Percentiles rank a stretch among this genome's conserved stretches.
Evolutionary conservation across 2,113 vertebrate genomes (phyloP).

Genomic region (Mugil cephalus): DNA sequence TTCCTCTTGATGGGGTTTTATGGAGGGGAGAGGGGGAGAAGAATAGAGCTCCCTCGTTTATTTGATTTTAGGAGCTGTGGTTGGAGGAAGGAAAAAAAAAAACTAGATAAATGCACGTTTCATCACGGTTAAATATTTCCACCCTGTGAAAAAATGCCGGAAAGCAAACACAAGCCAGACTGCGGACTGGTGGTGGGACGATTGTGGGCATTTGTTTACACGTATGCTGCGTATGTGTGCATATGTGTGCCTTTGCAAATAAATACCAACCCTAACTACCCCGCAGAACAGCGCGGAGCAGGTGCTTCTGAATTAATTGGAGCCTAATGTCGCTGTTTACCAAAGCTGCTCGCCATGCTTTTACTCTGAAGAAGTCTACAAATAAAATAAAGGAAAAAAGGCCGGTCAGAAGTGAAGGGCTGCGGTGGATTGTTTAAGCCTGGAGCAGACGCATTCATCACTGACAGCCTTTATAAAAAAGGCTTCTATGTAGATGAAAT

Average conservation of each 20-base stretch:
- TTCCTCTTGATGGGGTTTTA: conserved; percentile 81
- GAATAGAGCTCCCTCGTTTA: conserved; percentile 78
- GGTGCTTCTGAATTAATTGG: conserved; percentile 77
- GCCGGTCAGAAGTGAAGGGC: conserved; percentile 32
- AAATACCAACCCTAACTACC: conserved; percentile 70
- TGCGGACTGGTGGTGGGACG: conserved; percentile 74
- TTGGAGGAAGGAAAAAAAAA: conserved; percentile 53
- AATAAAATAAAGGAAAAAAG: conserved; percentile 48
- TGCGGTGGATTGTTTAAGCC: conserved; percentile 29
- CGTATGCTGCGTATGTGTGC: conserved; percentile 56
- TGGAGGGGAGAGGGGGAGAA: conserved; percentile 70
- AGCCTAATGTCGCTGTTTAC: conserved; percentile 67
- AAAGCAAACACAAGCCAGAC: conserved; percentile 83
- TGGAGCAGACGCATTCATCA: conserved; percentile 50
- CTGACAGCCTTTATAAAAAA: conserved; percentile 70
- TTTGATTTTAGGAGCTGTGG: conserved; percentile 82
- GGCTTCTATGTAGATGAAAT: conserved; percentile 65
- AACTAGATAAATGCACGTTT: conserved; percentile 81
- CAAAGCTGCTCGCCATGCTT: conserved; percentile 48
- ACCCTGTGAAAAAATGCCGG: conserved; percentile 77
- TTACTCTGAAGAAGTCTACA: conserved; percentile 59
- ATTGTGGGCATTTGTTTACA: conserved; percentile 82
- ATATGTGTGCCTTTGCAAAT: conserved; percentile 52
- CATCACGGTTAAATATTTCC: conserved; percentile 84
- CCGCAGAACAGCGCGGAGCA: conserved; percentile 67